Evolutionary conservation across 2,113 vertebrate genomes (phyloP).

Genomic region (Turnix velox): DNA sequence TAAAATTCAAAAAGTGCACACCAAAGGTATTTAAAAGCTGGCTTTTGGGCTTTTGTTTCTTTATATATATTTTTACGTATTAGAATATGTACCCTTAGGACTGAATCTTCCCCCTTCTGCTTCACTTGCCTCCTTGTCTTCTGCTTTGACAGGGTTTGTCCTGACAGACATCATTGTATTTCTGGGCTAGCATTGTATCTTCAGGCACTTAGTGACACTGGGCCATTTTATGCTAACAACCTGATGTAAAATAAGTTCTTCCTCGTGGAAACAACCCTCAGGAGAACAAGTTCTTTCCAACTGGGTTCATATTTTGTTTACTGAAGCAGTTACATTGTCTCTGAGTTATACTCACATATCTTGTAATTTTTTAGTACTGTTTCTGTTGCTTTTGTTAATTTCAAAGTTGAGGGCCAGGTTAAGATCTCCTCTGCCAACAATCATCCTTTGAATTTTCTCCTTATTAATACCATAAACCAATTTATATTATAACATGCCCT

Average conservation of each 20-base stretch:
- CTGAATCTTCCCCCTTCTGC: not conserved
- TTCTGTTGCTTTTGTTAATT: constrained; percentile 33
- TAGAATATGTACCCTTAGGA: not conserved
- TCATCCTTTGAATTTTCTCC: constrained; percentile 12
- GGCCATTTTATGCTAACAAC: constrained; percentile 47
- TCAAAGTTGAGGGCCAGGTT: constrained; percentile 39
- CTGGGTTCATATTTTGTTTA: constrained; percentile 54
- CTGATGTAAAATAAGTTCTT: constrained; percentile 47
- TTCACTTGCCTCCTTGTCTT: not conserved
- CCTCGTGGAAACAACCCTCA: constrained; percentile 45
- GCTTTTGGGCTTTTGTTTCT: too few relatives aligned
- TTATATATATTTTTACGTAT: not conserved
- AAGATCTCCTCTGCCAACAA: constrained; percentile 21
- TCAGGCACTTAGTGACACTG: not conserved
- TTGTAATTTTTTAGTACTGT: constrained; percentile 44
- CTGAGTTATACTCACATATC: constrained; percentile 17
- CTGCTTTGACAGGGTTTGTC: not conserved
- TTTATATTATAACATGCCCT: constrained; percentile 26
- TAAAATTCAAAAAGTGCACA: not conserved
- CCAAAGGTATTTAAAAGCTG: not conserved
- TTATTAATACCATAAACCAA: constrained; percentile 37
- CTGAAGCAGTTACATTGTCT: constrained; percentile 44
- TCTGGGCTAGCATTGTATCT: not conserved
- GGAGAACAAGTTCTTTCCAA: constrained; percentile 39
- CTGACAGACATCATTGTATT: not conserved